Evolutionary conservation across 2,797 vertebrate genomes (phyloP).

Genomic region (Ispidina picta): DNA sequence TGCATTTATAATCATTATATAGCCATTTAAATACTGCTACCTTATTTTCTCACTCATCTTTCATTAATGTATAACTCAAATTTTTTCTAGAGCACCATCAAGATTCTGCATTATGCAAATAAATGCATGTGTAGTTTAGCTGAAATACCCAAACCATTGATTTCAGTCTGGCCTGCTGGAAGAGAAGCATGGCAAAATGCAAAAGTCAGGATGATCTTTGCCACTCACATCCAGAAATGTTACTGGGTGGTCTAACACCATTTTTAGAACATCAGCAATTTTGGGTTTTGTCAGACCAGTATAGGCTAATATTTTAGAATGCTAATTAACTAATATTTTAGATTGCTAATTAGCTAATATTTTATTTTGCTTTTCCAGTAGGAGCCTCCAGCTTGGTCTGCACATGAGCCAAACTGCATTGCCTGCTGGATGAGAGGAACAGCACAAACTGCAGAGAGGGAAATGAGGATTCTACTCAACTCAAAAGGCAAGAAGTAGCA

Average conservation of each 20-base stretch:
- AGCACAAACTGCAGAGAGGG: not conserved
- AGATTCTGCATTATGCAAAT: not conserved
- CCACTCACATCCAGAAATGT: not conserved
- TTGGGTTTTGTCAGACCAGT: not conserved
- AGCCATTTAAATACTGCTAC: no score
- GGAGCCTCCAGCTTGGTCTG: not conserved
- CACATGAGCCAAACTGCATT: not conserved
- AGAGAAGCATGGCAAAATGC: not conserved
- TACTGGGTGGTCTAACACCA: not conserved
- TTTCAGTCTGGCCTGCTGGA: not conserved
- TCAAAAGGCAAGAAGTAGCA: not conserved
- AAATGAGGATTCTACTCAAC: not conserved
- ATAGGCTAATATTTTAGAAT: not conserved
- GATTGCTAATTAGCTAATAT: not conserved
- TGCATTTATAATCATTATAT: not conserved
- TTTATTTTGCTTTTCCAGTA: not conserved
- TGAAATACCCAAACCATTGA: not conserved
- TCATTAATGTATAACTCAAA: not conserved
- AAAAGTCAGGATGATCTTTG: not conserved
- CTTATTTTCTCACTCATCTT: not conserved
- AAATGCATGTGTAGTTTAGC: fast-evolving
- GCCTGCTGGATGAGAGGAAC: not conserved
- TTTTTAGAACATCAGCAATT: not conserved
- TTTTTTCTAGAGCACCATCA: not conserved
- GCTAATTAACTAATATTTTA: not conserved